These are phyloP conservation scores for Lumbricus terrestris DNA, from an alignment of 2,888 invertebrate species.

Conservation along the genomic window DNA sequence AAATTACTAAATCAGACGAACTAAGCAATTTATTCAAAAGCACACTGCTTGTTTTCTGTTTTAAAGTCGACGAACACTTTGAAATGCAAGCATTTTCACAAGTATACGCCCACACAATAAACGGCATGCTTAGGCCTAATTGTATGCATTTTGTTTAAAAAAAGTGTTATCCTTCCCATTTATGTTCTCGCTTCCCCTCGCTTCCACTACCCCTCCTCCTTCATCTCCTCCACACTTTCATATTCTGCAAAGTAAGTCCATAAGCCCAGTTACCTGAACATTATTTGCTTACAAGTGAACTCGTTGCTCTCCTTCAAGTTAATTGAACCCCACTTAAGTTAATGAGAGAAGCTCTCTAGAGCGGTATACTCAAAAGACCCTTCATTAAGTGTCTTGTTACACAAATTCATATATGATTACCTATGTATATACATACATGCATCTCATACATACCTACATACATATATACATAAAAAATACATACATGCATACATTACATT, in stretches of 20 bases:
- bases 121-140: background rate
- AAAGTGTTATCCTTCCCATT: background rate
- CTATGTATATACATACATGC: too few relatives aligned
- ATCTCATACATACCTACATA: too few relatives aligned
- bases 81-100: background rate
- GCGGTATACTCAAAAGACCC: background rate
- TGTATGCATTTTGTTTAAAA: background rate
- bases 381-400: too few relatives aligned
- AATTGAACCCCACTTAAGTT: background rate
- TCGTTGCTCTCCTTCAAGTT: background rate
- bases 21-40: too few relatives aligned
- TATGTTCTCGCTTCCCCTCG: too few relatives aligned
- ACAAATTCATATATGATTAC: too few relatives aligned
- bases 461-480: too few relatives aligned
- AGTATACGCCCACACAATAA: background rate
- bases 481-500: too few relatives aligned
- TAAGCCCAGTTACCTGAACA: background rate
- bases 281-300: background rate
- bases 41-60: too few relatives aligned
- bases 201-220: too few relatives aligned
- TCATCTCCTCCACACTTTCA: background rate
- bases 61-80: background rate
- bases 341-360: background rate
- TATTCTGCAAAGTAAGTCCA: background rate
- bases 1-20: too few relatives aligned